Conservation (phyloP, 2,113 vertebrate genomes). For the Platichthys stellatus region DNA sequence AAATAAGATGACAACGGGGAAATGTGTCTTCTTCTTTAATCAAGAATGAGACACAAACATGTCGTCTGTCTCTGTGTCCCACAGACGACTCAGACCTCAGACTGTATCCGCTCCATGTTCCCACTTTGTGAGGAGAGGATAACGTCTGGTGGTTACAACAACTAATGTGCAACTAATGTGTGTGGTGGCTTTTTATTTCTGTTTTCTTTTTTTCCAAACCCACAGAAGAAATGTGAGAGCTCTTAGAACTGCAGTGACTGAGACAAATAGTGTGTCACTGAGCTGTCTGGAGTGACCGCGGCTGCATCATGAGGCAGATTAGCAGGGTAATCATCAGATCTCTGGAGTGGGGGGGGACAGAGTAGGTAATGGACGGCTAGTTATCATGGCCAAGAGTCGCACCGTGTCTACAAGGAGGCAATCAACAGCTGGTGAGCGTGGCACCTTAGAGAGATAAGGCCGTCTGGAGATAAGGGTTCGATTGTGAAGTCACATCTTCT, state of each 20-base stretch:
- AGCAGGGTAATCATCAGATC: too few species aligned
- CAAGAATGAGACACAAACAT: too few species aligned
- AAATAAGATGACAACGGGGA: too few species aligned
- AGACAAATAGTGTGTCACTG: neutral
- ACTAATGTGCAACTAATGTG: neutral
- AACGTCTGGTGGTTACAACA: neutral
- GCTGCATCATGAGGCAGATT: too few species aligned
- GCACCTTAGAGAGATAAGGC: constrained; percentile 41
- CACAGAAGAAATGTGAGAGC: constrained; percentile 1
- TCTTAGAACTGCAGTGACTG: constrained; percentile 5
- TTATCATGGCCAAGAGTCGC: constrained; percentile 27
- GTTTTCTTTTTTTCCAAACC: constrained; percentile 9
- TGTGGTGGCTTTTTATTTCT: too few species aligned
- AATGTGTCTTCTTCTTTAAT: too few species aligned
- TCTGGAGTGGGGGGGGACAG: neutral
- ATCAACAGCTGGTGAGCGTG: constrained; percentile 30
- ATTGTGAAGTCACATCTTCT: constrained; percentile 19
- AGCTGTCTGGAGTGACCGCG: constrained; percentile 2
- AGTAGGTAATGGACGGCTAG: constrained; percentile 20
- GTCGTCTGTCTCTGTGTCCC: too few species aligned
- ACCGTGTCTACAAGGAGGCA: constrained; percentile 25
- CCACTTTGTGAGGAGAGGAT: too few species aligned
- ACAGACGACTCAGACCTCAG: too few species aligned
- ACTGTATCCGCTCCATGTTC: too few species aligned
- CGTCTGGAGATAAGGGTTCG: constrained; percentile 43